Evolutionary conservation across 1,140 invertebrate species (phyloP).

Genomic region (Pararge aegeria): DNA sequence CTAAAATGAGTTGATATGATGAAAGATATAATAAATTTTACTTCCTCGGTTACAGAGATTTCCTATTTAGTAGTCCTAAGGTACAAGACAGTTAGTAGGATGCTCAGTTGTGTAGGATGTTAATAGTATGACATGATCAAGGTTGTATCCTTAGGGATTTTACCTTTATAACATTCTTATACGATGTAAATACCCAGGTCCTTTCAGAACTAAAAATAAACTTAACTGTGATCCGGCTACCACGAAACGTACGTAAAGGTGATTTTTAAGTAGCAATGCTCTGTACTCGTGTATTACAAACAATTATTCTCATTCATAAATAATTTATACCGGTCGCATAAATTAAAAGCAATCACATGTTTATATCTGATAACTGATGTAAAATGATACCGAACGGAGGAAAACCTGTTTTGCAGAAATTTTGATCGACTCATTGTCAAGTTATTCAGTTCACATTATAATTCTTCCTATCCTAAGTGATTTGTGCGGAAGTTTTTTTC

Average conservation of each 20-base stretch:
- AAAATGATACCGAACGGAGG: background rate
- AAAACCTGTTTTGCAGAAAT: slow-evolving; percentile 2
- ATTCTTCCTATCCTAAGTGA: background rate
- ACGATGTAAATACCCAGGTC: slow-evolving; percentile 15
- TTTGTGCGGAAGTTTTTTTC: background rate
- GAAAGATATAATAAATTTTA: too few relatives aligned
- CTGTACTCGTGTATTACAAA: background rate
- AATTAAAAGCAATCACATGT: slow-evolving; percentile 17
- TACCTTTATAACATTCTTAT: background rate
- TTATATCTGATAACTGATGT: slow-evolving; percentile 12
- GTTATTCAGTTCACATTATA: background rate
- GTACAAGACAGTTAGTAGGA: too few relatives aligned
- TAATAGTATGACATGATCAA: background rate
- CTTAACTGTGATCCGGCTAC: slow-evolving; percentile 2
- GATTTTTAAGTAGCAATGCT: background rate
- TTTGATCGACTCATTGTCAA: background rate
- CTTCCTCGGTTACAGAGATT: too few relatives aligned
- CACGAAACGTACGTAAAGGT: slow-evolving; percentile 6
- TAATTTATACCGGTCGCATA: slow-evolving; percentile 15
- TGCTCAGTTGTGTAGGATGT: background rate
- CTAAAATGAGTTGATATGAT: too few relatives aligned
- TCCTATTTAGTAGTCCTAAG: too few relatives aligned
- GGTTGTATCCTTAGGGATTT: slow-evolving; percentile 1
- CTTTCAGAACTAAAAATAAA: slow-evolving; percentile 16
- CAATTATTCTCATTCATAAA: slow-evolving; percentile 10